Evolutionary conservation across 2,113 vertebrate species (phyloP), one percentile per base, ranked within the genome.

Genomic region (Channa maculata): DNA sequence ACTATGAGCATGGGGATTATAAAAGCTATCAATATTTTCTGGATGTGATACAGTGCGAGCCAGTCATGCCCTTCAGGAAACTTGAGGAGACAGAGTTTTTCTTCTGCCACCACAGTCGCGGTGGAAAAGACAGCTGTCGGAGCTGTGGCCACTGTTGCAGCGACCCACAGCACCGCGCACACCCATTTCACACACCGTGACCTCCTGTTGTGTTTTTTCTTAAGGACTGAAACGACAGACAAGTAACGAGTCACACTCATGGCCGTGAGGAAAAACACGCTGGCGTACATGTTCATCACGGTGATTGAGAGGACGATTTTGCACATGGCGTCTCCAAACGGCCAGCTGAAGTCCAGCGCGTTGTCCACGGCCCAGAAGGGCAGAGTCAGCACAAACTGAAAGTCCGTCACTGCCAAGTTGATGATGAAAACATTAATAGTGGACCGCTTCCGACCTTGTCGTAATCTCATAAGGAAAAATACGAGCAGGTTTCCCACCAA

Each of bases 281-380:
- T 93, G 45, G 94, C 92, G 76, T 93, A 94, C 94, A 92, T 93
- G 91, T 94, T 94, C 91, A 96, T 93, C 53, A 94, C 94, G 0
- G 92, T 93, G 65, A 95, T 86, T 0, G 93, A 94, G 5, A 95
- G 92, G 65, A 94, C 79, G 71, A 94, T 93, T 38, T 92, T 94
- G 70, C 95, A 94, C 93, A 94, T 92, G 69, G 92, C 91, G 81
- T 90, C 77, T 39, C 93, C 92, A 63, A 94, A 94, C n/a, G 94
- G 94, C 93, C 95, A 95, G 86, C 91, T 94, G 89, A 95, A 95
- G 86, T 95, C 94, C 64, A 92, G 83, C 34, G 86, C 94, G 1
- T 92, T 92, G 87, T 94, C 94, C 76, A 91, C 93, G 0, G 93
- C 93, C 93, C 93, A 95, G 85, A 94, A 96, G n/a, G 95, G 94